These are phyloP conservation scores for Dendroctonus valens DNA, from an alignment of 1,140 invertebrate species.

Conservation along the genomic window DNA sequence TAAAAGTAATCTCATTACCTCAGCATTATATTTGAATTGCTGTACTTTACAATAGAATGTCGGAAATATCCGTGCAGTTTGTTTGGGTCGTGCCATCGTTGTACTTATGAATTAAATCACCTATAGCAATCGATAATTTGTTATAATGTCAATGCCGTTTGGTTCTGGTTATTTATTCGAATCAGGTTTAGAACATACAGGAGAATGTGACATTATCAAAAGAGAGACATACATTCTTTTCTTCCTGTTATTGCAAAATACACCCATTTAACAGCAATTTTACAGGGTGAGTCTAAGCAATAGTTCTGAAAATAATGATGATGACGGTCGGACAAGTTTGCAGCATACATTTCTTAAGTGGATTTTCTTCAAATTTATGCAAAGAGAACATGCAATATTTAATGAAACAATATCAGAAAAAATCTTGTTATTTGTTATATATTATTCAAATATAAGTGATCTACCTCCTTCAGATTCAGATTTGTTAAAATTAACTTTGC, in stretches of 20 bases:
- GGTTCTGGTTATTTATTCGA: conserved; percentile 28
- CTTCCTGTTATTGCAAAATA: conserved; percentile 28
- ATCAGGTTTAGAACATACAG: conserved; percentile 29
- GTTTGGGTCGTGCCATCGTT: conserved; percentile 3
- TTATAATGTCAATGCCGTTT: conserved; percentile 34
- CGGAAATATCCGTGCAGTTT: conserved; percentile 18
- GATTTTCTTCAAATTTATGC: background rate
- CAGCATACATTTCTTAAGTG: background rate
- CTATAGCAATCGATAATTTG: conserved; percentile 35
- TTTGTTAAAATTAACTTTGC: too few species aligned
- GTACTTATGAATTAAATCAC: conserved; percentile 35
- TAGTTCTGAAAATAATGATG: background rate
- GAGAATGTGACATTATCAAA: conserved; percentile 32
- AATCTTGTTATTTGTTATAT: too few species aligned
- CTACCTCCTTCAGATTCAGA: too few species aligned
- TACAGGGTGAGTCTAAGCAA: conserved; percentile 18
- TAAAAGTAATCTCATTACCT: too few species aligned
- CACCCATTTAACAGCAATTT: conserved; percentile 12
- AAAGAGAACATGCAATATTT: too few species aligned
- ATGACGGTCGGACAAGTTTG: background rate
- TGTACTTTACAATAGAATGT: too few species aligned
- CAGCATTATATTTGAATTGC: too few species aligned
- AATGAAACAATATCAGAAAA: too few species aligned
- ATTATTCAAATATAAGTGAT: too few species aligned
- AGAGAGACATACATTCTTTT: conserved; percentile 27